Evolutionary conservation across 1,140 invertebrate species (phyloP).

Genomic region (Ceratina australensis): DNA sequence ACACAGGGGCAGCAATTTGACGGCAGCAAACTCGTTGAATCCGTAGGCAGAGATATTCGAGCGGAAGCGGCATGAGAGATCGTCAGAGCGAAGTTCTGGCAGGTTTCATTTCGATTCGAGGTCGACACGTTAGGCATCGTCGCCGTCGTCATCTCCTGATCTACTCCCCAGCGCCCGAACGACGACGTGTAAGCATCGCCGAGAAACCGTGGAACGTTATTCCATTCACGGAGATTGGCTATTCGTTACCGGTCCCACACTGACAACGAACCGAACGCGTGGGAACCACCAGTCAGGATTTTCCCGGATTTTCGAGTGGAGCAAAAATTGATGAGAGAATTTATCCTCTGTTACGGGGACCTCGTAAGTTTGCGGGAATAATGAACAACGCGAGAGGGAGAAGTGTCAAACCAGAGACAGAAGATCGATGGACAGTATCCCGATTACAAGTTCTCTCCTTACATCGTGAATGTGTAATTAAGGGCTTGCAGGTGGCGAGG

Average conservation of each 20-base stretch:
- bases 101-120: conserved; percentile 22
- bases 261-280: conserved; percentile 10
- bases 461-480: not conserved
- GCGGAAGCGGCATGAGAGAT: conserved; percentile 18
- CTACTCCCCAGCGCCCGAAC: conserved; percentile 13
- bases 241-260: conserved; percentile 26
- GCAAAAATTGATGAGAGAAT: not conserved
- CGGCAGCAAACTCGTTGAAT: conserved; percentile 8
- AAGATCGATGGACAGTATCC: not conserved
- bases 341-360: not conserved
- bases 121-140: not conserved
- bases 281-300: not conserved
- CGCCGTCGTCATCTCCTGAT: conserved; percentile 20
- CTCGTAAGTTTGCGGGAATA: too few species aligned
- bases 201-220: conserved; percentile 17
- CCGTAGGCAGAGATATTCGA: not conserved
- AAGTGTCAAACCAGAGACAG: not conserved
- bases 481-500: too few species aligned
- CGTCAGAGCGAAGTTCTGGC: conserved; percentile 13
- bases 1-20: not conserved
- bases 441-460: too few species aligned
- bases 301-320: not conserved
- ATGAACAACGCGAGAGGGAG: not conserved
- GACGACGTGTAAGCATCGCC: not conserved
- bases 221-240: conserved; percentile 42